phyloP scores from a whole-genome alignment of 2,888 invertebrate genomes.

The Coelogynopora nodosa region DNA sequence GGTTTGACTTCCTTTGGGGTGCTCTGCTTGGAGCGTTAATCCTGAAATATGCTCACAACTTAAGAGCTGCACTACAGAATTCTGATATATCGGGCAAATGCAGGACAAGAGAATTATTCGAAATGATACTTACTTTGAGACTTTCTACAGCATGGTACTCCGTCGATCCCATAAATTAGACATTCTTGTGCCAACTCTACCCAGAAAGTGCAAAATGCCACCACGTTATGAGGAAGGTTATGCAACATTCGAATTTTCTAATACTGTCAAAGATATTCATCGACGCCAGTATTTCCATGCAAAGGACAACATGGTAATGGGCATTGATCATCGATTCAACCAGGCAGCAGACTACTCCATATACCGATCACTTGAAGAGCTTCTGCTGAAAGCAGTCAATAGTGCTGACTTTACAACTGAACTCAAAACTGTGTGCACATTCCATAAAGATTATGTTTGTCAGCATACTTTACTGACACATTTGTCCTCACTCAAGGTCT shows the following conservation, averaged over 20 bases:
- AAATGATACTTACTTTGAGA: neutral
- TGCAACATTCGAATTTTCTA: neutral
- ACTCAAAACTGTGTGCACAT: neutral
- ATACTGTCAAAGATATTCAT: neutral
- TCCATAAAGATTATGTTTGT: neutral
- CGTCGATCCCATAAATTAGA: neutral
- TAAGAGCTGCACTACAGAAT: neutral
- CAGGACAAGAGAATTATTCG: neutral
- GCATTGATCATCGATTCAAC: neutral
- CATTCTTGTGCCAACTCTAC: neutral
- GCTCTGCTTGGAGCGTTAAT: neutral
- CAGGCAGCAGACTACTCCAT: neutral
- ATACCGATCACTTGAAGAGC: neutral
- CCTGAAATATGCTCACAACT: neutral
- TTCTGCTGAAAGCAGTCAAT: neutral
- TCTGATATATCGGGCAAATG: neutral
- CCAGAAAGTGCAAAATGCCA: neutral
- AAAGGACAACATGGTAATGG: neutral
- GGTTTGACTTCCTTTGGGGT: neutral
- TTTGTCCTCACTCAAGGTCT: neutral
- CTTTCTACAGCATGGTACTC: neutral
- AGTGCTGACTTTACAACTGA: neutral
- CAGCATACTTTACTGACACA: neutral
- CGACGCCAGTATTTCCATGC: too few species aligned
- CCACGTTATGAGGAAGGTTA: neutral